Conservation (phyloP, 2,797 vertebrate genomes). For the Helicolenus hilgendorfi region DNA sequence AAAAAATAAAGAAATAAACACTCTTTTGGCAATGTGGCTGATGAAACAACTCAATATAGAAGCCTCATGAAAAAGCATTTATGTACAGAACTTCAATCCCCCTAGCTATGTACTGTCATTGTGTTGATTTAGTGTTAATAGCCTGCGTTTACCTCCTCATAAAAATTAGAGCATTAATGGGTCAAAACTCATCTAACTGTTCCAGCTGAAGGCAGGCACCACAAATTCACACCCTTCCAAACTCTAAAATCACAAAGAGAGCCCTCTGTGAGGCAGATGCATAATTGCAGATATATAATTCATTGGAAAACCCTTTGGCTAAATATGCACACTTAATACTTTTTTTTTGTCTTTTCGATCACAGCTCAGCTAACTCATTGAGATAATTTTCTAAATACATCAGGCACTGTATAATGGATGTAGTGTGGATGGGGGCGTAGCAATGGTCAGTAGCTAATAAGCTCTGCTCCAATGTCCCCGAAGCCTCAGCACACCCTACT, state of each 20-base stretch:
- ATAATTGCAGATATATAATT: conserved; percentile 84
- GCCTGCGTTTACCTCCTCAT: conserved; percentile 57
- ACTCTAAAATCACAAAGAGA: conserved; percentile 80
- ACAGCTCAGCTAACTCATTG: conserved; percentile 87
- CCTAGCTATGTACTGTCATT: conserved; percentile 46
- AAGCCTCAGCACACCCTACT: conserved; percentile 86
- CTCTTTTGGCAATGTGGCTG: conserved; percentile 66
- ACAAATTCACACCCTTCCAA: conserved; percentile 82
- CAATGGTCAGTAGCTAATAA: conserved; percentile 74
- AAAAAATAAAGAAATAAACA: conserved; percentile 16
- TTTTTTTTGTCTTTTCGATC: conserved; percentile 85
- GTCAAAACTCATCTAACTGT: conserved; percentile 66
- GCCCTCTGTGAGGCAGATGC: conserved; percentile 83
- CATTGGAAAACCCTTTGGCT: conserved; percentile 91
- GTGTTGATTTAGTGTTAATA: conserved; percentile 87
- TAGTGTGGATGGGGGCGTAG: conserved; percentile 84
- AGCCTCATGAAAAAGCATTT: conserved; percentile 54
- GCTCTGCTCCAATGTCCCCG: conserved; percentile 75
- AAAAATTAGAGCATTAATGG: conserved; percentile 57
- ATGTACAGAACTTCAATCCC: conserved; percentile 74
- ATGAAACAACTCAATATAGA: conserved; percentile 65
- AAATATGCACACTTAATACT: conserved; percentile 90
- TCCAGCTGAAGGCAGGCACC: conserved; percentile 79
- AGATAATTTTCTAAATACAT: conserved; percentile 86
- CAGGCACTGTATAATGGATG: conserved; percentile 90